Conservation (phyloP, 2,113 vertebrate genomes). For the Origma solitaria region DNA sequence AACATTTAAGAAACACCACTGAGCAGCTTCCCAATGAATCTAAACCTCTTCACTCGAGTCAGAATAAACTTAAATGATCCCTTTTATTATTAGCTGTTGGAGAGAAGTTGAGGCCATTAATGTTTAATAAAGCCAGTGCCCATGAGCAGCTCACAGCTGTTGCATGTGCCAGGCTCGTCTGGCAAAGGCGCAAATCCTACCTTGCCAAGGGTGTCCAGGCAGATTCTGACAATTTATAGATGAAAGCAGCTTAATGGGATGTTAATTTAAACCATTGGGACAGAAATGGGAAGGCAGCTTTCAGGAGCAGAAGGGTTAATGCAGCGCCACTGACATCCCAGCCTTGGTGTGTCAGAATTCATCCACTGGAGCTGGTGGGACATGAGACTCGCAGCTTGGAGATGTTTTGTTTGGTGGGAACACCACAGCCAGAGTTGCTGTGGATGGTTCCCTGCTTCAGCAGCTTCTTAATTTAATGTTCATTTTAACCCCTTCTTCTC, state of each 20-base stretch:
- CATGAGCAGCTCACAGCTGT: neutral
- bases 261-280: neutral
- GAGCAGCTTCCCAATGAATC: neutral
- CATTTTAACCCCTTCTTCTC: neutral
- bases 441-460: neutral
- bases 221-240: neutral
- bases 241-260: neutral
- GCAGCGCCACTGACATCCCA: neutral
- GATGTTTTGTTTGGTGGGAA: neutral
- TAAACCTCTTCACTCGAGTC: neutral
- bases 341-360: neutral
- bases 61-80: neutral
- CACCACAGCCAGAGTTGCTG: neutral
- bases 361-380: neutral
- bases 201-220: neutral
- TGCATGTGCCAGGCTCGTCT: neutral
- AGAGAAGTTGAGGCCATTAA: neutral
- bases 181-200: neutral
- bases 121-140: neutral
- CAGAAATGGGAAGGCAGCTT: neutral
- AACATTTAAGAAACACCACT: neutral
- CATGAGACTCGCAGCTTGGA: neutral
- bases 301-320: neutral
- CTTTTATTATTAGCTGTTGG: conserved; percentile 13
- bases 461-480: neutral